Evolutionary conservation across 2,888 invertebrate species (phyloP), one percentile per base, ranked within the genome.

Genomic region (Mellilla xanthometata): DNA sequence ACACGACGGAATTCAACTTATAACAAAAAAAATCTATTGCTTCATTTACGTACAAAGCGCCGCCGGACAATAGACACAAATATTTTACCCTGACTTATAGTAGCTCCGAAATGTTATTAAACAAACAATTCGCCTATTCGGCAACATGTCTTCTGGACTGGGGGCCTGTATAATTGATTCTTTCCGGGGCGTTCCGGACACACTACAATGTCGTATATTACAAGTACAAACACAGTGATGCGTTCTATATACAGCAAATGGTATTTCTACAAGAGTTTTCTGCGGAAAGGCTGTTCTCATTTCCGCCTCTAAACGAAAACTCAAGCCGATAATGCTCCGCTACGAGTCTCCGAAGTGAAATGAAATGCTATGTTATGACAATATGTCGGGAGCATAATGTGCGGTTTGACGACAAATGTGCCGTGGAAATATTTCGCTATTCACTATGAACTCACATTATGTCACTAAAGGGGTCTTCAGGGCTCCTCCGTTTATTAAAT

Each of bases 51-150:
- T 69, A 78, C 76, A 84, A 83, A 78, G 68, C 72, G 54, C 60
- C 58, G 54, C 60, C 63, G 72, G 69, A 80, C 80, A 85, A 87
- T 68, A 60, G 75, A 68, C 65, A 65, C 73, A 78, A 79, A 84
- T 83, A 83, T 83, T 83, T 83, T 73, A 81, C 75, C 62, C 62
- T 72, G 80, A 84, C 82, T 77, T 79, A 79, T 80, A 72, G 73
- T 59, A 77, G 75, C 75, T 62, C 64, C 75, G 74, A 76, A 83
- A 87, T 87, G 86, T 89, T 89, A 85, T 87, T 88, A 88, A 87
- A 89, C 88, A 89, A 89, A 89, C 88, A 87, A 82, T 84, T 87
- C 85, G 86, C 87, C 87, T 81, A 87, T 84, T 85, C 76, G 79
- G 72, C 71, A 69, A 79, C 79, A 81, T 81, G 78, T 81, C 78